Percentiles rank a stretch among this genome's conserved stretches.
Evolutionary conservation across 92 coral and sea anemone species (phyloP).

Genomic region (Actinernus sp.): DNA sequence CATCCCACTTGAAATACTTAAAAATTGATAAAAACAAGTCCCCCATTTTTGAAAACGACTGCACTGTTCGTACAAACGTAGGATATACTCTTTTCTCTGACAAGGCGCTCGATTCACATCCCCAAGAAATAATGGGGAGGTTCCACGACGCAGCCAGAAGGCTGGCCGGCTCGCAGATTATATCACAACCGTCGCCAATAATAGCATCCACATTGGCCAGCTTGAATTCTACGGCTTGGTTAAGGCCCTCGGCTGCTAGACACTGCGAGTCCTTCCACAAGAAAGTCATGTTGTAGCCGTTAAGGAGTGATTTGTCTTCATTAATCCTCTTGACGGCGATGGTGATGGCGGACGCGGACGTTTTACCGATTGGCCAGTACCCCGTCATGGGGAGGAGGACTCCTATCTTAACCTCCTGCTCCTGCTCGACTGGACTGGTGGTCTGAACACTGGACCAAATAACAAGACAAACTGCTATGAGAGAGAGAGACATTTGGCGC

Average conservation of each 20-base stretch:
- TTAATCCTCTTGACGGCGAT: slow-evolving; percentile 85
- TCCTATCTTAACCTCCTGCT: slow-evolving; percentile 66
- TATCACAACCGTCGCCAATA: slow-evolving; percentile 84
- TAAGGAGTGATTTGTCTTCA: slow-evolving; percentile 61
- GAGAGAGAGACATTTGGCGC: no score
- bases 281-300: slow-evolving; percentile 75
- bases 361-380: slow-evolving; percentile 91
- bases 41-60: slow-evolving; percentile 85
- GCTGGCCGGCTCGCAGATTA: slow-evolving; percentile 84
- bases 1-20: slow-evolving; percentile 78
- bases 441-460: no score
- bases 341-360: slow-evolving; percentile 83
- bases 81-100: slow-evolving; percentile 77
- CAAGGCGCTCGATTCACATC: slow-evolving; percentile 79
- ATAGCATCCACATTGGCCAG: slow-evolving; percentile 83
- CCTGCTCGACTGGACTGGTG: no score
- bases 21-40: slow-evolving; percentile 72
- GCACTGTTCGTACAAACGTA: slow-evolving; percentile 83
- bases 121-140: slow-evolving; percentile 88
- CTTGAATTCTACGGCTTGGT: slow-evolving; percentile 81
- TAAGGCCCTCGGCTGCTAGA: slow-evolving; percentile 84
- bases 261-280: slow-evolving; percentile 87
- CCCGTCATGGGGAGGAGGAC: slow-evolving; percentile 89
- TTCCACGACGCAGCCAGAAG: slow-evolving; percentile 87
- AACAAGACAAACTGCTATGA: no score